Conservation (phyloP, 2,888 invertebrate genomes). For the Philhelius pedissequus region DNA sequence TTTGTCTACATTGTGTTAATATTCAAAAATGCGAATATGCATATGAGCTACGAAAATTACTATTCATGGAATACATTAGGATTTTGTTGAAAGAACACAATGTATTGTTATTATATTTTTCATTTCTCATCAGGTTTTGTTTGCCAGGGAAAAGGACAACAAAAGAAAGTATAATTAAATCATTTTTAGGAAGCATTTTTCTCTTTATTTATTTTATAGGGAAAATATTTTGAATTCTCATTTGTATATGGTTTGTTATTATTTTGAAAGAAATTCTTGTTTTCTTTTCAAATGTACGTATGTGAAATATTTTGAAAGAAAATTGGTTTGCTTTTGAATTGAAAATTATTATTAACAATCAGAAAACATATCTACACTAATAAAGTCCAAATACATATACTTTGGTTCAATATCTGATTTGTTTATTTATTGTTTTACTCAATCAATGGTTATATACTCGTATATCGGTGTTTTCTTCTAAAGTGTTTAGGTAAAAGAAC, state of each 20-base stretch:
- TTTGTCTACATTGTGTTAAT: conserved; percentile 43
- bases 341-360: too few relatives aligned
- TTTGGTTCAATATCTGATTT: too few relatives aligned
- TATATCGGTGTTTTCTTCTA: too few relatives aligned
- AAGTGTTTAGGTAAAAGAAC: too few relatives aligned
- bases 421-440: too few relatives aligned
- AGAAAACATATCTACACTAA: too few relatives aligned
- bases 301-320: too few relatives aligned
- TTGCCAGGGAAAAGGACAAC: not conserved
- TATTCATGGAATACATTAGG: conserved; percentile 60
- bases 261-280: too few relatives aligned
- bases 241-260: not conserved
- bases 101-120: not conserved
- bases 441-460: too few relatives aligned
- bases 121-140: not conserved
- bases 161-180: conserved; percentile 36
- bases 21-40: conserved; percentile 54
- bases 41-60: conserved; percentile 46
- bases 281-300: too few relatives aligned
- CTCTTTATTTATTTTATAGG: not conserved
- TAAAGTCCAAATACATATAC: too few relatives aligned
- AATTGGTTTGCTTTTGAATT: too few relatives aligned
- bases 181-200: not conserved
- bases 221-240: not conserved
- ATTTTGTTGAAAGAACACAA: not conserved